These are phyloP conservation scores for Lepeophtheirus nordmannii DNA, from an alignment of 2,888 invertebrate species.

Conservation along the genomic window DNA sequence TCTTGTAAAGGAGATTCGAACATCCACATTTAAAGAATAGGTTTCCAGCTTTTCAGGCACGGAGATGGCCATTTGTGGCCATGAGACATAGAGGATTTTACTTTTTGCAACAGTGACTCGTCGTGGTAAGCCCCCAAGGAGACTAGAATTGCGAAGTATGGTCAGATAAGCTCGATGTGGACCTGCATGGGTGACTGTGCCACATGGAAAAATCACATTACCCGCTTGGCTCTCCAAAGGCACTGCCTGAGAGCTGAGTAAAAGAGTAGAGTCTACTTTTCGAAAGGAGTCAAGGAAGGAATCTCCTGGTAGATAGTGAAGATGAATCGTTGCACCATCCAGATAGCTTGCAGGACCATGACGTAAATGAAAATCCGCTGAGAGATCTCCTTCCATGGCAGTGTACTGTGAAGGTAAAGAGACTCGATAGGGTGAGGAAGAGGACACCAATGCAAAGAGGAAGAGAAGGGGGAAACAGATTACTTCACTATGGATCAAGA, in stretches of 20 bases:
- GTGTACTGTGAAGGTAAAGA: constrained; percentile 1
- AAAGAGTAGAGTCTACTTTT: neutral
- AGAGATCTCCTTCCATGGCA: constrained; percentile 14
- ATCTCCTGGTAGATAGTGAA: constrained; percentile 8
- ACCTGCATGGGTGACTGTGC: neutral
- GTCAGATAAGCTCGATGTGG: constrained; percentile 11
- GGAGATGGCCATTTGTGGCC: neutral
- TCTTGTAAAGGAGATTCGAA: neutral
- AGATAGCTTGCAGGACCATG: neutral
- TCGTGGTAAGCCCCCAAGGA: too few relatives aligned
- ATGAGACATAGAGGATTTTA: neutral
- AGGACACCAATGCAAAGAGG: too few relatives aligned
- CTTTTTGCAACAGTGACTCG: neutral
- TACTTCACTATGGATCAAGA: too few relatives aligned
- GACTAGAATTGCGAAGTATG: neutral
- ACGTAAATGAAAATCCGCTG: neutral
- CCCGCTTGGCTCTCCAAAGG: neutral
- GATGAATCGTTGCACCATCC: constrained; percentile 6
- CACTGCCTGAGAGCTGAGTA: constrained; percentile 1
- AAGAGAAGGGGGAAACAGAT: too few relatives aligned
- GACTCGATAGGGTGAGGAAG: too few relatives aligned
- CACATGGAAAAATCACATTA: constrained; percentile 6
- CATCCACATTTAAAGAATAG: constrained; percentile 1
- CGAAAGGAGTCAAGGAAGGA: neutral
- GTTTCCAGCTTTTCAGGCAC: constrained; percentile 9